Conservation (phyloP, 1,140 invertebrate species). For the Thereuonema tuberculata region DNA sequence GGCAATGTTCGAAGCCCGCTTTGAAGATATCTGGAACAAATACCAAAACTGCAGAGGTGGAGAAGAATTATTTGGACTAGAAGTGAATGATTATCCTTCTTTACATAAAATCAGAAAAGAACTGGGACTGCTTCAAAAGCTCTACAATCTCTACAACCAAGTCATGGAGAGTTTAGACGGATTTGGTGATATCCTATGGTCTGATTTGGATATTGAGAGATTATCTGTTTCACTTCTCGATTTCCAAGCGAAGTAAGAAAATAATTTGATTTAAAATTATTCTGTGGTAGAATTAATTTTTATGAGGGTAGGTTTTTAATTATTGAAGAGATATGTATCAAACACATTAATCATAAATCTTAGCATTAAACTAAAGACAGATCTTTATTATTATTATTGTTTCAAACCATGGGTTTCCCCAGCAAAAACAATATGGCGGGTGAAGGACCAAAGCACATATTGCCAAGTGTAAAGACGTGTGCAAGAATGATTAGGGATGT, state of each 20-base stretch:
- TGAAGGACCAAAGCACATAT: too few relatives aligned
- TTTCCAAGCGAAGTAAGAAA: conserved; percentile 79
- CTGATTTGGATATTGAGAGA: conserved; percentile 90
- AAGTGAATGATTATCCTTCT: conserved; percentile 79
- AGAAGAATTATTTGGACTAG: conserved; percentile 82
- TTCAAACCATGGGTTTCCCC: too few relatives aligned
- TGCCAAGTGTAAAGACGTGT: too few relatives aligned
- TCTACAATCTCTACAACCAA: conserved; percentile 91
- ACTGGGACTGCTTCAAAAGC: conserved; percentile 85
- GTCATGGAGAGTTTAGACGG: conserved; percentile 90
- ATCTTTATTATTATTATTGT: too few relatives aligned
- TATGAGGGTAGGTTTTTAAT: too few relatives aligned
- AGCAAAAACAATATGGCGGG: too few relatives aligned
- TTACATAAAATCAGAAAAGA: conserved; percentile 85
- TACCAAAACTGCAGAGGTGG: conserved; percentile 83
- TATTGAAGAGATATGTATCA: too few relatives aligned
- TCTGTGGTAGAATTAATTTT: too few relatives aligned
- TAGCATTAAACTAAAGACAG: too few relatives aligned
- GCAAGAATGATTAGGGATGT: too few relatives aligned
- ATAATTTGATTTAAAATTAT: too few relatives aligned
- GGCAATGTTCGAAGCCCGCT: conserved; percentile 76
- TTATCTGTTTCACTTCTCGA: conserved; percentile 95
- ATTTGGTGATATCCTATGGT: conserved; percentile 94
- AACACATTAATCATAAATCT: too few relatives aligned
- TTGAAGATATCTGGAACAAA: conserved; percentile 88